Percentiles rank a stretch among this genome's conserved stretches.
These are phyloP conservation scores for Drosophila fuyamai DNA, from an alignment of 1,140 invertebrate genomes.

Conservation along the genomic window DNA sequence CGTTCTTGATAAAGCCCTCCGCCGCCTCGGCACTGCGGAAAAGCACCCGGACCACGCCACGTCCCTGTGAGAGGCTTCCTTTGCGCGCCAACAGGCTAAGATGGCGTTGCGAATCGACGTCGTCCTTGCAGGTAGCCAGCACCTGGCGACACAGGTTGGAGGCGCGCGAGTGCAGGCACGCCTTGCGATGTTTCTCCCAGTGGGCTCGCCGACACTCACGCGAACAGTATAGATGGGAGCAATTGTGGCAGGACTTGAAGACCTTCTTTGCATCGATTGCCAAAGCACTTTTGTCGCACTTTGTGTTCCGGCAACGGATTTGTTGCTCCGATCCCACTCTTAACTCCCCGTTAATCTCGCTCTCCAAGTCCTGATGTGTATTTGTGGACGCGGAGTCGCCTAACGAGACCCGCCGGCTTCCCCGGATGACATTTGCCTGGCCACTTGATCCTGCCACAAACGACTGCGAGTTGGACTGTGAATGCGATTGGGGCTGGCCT, in stretches of 20 bases:
- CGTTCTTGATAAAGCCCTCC: conserved; percentile 91
- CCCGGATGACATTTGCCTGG: conserved; percentile 40
- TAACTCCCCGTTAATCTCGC: conserved; percentile 39
- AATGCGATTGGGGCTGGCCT: conserved; percentile 27
- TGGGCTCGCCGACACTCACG: conserved; percentile 93
- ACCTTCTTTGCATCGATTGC: conserved; percentile 89
- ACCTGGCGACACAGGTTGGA: conserved; percentile 95
- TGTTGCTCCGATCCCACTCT: conserved; percentile 83
- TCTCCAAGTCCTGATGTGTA: conserved; percentile 17
- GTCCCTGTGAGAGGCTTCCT: conserved; percentile 92
- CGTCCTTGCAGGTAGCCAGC: conserved; percentile 93
- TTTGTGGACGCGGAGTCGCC: conserved; percentile 53
- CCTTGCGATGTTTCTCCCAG: conserved; percentile 95
- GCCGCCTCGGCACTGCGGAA: conserved; percentile 94
- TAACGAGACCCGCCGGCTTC: conserved; percentile 67
- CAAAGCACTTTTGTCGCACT: conserved; percentile 89
- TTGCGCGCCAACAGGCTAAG: conserved; percentile 92
- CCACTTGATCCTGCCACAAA: not conserved
- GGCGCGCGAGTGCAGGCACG: conserved; percentile 95
- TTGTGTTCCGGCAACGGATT: conserved; percentile 91
- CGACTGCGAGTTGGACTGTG: conserved; percentile 28
- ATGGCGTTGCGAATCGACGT: conserved; percentile 90
- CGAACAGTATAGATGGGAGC: conserved; percentile 94
- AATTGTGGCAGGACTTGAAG: conserved; percentile 97
- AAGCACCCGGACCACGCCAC: conserved; percentile 96